These are phyloP conservation scores for Schrankia costaestrigalis DNA, from an alignment of 2,888 invertebrate species.

Conservation along the genomic window DNA sequence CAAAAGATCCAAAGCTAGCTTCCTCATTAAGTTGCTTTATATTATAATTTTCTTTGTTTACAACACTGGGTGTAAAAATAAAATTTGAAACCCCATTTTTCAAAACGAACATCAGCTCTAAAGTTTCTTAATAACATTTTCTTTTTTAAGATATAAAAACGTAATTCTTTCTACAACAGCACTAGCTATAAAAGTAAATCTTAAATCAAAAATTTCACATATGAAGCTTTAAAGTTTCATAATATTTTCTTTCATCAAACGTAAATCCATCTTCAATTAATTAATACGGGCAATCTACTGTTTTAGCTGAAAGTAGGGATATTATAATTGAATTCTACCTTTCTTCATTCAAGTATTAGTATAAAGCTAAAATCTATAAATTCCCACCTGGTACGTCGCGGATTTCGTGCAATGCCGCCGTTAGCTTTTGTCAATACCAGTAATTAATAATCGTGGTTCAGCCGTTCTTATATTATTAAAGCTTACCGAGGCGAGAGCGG, in stretches of 20 bases:
- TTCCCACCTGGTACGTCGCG: constrained; percentile 44
- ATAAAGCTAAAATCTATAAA: constrained; percentile 45
- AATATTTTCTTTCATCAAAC: too few relatives aligned
- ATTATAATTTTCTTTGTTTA: constrained; percentile 9
- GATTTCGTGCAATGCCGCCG: constrained; percentile 39
- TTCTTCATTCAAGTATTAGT: constrained; percentile 24
- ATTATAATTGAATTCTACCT: too few relatives aligned
- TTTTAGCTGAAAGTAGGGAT: too few relatives aligned
- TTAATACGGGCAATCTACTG: too few relatives aligned
- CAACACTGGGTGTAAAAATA: constrained; percentile 2
- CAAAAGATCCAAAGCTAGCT: constrained; percentile 4
- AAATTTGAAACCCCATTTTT: background rate
- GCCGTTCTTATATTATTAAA: constrained; percentile 71
- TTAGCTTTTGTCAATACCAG: constrained; percentile 69
- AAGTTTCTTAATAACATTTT: too few relatives aligned
- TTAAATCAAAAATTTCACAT: too few relatives aligned
- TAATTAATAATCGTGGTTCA: constrained; percentile 67
- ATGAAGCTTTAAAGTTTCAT: too few relatives aligned
- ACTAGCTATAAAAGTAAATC: too few relatives aligned
- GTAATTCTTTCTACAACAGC: too few relatives aligned
- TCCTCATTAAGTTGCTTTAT: constrained; percentile 1
- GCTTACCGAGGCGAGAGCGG: constrained; percentile 61
- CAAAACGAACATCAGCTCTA: background rate
- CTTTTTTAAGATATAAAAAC: too few relatives aligned
- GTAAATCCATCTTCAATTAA: too few relatives aligned